These are phyloP conservation scores for Leptopilina syphax DNA, from an alignment of 2,888 invertebrate genomes.

Conservation along the genomic window DNA sequence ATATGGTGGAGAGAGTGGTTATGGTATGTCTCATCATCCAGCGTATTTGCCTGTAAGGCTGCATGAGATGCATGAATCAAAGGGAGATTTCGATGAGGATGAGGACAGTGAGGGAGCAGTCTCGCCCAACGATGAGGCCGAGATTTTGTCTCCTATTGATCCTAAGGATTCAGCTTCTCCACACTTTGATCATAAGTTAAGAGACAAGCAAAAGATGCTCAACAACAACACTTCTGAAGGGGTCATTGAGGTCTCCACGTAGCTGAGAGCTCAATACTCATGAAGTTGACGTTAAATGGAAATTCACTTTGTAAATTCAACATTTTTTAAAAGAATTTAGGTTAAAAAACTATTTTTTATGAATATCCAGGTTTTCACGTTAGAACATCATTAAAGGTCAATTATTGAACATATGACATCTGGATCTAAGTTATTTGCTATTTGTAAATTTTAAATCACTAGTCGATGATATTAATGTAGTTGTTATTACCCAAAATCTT, in stretches of 20 bases:
- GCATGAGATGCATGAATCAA: slow-evolving; percentile 76
- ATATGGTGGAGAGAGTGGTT: slow-evolving; percentile 76
- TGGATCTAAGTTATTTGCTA: slow-evolving; percentile 11
- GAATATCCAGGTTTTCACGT: background rate
- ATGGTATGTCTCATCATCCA: slow-evolving; percentile 66
- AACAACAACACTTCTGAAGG: slow-evolving; percentile 81
- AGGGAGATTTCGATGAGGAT: slow-evolving; percentile 78
- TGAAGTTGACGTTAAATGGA: slow-evolving; percentile 35
- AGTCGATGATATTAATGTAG: slow-evolving; percentile 11
- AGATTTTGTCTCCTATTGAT: slow-evolving; percentile 65
- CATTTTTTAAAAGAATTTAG: background rate
- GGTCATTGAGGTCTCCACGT: slow-evolving; percentile 81
- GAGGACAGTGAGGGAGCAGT: slow-evolving; percentile 71
- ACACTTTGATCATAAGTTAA: slow-evolving; percentile 69
- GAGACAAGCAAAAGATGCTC: slow-evolving; percentile 78
- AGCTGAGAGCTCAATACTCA: slow-evolving; percentile 68
- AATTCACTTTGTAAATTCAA: background rate
- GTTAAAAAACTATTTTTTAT: background rate
- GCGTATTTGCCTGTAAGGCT: slow-evolving; percentile 76
- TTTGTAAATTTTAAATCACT: slow-evolving; percentile 32
- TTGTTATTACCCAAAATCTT: too few relatives aligned
- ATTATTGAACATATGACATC: background rate
- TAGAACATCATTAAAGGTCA: slow-evolving; percentile 11
- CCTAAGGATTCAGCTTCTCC: slow-evolving; percentile 65
- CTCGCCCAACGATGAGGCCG: slow-evolving; percentile 69